Evolutionary conservation across 2,888 invertebrate species (phyloP).

Genomic region (Drosophila cyrtoloma): DNA sequence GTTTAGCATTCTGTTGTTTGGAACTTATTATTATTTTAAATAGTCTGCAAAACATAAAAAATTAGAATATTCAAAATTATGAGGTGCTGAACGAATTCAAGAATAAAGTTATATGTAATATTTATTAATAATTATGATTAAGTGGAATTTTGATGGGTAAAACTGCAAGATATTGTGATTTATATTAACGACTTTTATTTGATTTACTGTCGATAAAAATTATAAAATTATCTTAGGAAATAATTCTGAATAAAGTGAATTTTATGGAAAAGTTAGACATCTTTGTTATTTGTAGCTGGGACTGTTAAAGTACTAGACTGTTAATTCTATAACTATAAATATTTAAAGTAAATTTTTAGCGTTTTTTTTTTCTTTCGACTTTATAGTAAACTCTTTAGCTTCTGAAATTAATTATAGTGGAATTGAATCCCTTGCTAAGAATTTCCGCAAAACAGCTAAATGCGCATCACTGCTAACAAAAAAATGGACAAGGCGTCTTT

Average conservation of each 20-base stretch:
- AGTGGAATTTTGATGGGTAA: constrained; percentile 9
- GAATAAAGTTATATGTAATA: constrained; percentile 25
- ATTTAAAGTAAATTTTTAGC: background rate
- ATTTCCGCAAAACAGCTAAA: constrained; percentile 12
- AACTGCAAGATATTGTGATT: constrained; percentile 2
- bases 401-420: background rate
- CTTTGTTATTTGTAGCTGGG: background rate
- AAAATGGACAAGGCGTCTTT: constrained; percentile 40
- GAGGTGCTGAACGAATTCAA: constrained; percentile 14
- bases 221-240: background rate
- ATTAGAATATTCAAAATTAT: constrained; percentile 20
- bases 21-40: constrained; percentile 41
- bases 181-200: background rate
- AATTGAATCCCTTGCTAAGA: constrained; percentile 6
- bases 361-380: background rate
- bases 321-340: background rate
- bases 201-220: background rate
- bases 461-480: constrained; percentile 44
- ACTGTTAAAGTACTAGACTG: background rate
- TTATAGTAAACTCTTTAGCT: background rate
- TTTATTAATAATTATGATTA: constrained; percentile 20
- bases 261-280: background rate
- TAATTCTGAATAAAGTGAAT: background rate
- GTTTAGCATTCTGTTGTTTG: constrained; percentile 26
- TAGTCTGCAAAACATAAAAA: constrained; percentile 20